A percentile compares a stretch with the other conserved stretches of the same genome.
phyloP scores from a whole-genome alignment of 2,888 invertebrate species.

The Tiphia femorata region DNA sequence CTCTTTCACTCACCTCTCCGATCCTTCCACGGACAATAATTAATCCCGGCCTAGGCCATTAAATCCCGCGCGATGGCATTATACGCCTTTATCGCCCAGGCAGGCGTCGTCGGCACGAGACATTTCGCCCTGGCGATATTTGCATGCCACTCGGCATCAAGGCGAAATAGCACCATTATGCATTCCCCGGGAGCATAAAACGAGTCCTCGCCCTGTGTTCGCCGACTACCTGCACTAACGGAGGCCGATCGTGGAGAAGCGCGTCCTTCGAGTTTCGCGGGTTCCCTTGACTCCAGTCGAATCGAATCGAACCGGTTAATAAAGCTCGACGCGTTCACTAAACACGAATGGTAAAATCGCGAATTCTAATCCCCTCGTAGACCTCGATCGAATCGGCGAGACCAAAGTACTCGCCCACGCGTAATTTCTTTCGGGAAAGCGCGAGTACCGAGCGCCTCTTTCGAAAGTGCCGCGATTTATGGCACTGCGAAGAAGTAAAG shows the following conservation, averaged over 20 bases:
- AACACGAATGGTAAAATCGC: no score
- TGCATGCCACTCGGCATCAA: constrained; percentile 16
- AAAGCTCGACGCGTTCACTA: constrained; percentile 9
- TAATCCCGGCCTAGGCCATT: neutral
- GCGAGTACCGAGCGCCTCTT: neutral
- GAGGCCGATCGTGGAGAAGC: constrained; percentile 1
- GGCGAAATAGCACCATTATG: constrained; percentile 19
- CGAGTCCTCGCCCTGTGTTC: constrained; percentile 16
- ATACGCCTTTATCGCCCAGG: neutral
- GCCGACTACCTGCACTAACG: neutral
- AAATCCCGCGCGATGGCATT: neutral
- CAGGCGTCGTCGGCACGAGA: neutral
- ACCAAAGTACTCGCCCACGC: constrained; percentile 49
- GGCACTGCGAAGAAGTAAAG: no score
- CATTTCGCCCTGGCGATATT: no score
- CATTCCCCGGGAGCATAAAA: constrained; percentile 8
- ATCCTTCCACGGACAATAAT: neutral
- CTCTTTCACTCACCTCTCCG: neutral
- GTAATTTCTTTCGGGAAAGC: constrained; percentile 9
- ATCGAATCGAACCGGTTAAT: constrained; percentile 28
- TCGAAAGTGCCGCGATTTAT: no score
- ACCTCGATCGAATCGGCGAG: constrained; percentile 7
- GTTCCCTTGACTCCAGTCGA: constrained; percentile 16
- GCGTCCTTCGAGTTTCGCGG: constrained; percentile 15
- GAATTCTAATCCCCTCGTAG: constrained; percentile 32